Conservation (phyloP, 2,888 invertebrate genomes). For the Busseola fusca region DNA sequence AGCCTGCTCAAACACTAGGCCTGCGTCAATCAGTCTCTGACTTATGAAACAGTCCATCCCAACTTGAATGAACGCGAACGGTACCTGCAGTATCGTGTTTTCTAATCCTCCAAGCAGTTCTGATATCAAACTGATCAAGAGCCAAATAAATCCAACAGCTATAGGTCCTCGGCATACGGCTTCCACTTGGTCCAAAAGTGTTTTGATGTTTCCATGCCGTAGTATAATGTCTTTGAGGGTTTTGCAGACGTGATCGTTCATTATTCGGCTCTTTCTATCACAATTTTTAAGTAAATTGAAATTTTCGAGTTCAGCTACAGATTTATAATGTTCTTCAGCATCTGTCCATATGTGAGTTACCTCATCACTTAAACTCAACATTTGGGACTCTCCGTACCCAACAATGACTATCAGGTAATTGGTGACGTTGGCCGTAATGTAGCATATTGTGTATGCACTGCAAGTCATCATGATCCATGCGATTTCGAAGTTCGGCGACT, state of each 20-base stretch:
- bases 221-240: constrained; percentile 61
- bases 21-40: constrained; percentile 74
- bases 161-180: constrained; percentile 63
- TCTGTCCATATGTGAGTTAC: constrained; percentile 54
- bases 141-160: constrained; percentile 66
- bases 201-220: constrained; percentile 62
- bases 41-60: constrained; percentile 75
- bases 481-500: constrained; percentile 57
- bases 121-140: constrained; percentile 62
- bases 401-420: constrained; percentile 46
- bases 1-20: constrained; percentile 68
- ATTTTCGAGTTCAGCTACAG: constrained; percentile 8
- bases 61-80: constrained; percentile 68
- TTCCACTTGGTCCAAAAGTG: constrained; percentile 62
- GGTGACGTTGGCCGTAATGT: constrained; percentile 51
- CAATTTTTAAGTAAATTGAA: neutral
- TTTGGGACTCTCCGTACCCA: constrained; percentile 56
- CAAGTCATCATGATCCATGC: constrained; percentile 15
- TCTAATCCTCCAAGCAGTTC: constrained; percentile 70
- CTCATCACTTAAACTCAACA: constrained; percentile 48
- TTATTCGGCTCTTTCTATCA: constrained; percentile 13
- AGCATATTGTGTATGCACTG: constrained; percentile 34
- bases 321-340: constrained; percentile 37
- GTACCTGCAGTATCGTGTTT: constrained; percentile 70
- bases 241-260: constrained; percentile 49